phyloP scores from a whole-genome alignment of 2,888 invertebrate genomes.

The Alsophila aescularia region DNA sequence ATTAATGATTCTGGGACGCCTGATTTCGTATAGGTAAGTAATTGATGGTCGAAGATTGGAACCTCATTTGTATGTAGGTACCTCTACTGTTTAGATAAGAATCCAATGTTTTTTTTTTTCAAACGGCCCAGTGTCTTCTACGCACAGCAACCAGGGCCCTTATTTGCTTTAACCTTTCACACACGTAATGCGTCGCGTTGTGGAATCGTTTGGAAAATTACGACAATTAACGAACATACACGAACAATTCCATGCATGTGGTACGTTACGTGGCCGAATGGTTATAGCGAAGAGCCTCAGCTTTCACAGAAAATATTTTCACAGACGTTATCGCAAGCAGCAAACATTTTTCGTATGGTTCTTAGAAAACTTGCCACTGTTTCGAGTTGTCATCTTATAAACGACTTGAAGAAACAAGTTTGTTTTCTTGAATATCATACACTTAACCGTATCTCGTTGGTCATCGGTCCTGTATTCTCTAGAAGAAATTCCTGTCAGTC shows the following conservation, averaged over 20 bases:
- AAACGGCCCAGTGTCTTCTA: too few species aligned
- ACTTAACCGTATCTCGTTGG: conserved; percentile 22
- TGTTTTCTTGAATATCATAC: conserved; percentile 39
- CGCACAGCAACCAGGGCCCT: too few species aligned
- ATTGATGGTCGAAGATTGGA: conserved; percentile 11
- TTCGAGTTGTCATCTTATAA: conserved; percentile 31
- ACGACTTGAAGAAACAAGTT: conserved; percentile 53
- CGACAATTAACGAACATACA: too few species aligned
- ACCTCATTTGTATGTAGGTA: conserved; percentile 5
- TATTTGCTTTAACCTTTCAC: too few species aligned
- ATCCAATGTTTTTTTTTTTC: too few species aligned
- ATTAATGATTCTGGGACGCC: conserved; percentile 25
- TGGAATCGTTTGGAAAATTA: too few species aligned
- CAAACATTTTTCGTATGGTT: neutral
- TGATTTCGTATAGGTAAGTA: conserved; percentile 23
- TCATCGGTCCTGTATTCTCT: conserved; percentile 16
- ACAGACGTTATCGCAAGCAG: neutral
- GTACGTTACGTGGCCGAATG: neutral
- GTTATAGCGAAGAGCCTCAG: too few species aligned
- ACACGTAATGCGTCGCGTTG: too few species aligned
- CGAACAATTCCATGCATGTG: too few species aligned
- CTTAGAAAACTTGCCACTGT: neutral
- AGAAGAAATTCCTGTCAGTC: conserved; percentile 28
- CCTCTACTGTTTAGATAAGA: too few species aligned
- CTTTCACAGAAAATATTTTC: too few species aligned